Evolutionary conservation across 2,888 invertebrate genomes (phyloP), one percentile per base, ranked within the genome.

Genomic region (Glaucopsyche alexis): DNA sequence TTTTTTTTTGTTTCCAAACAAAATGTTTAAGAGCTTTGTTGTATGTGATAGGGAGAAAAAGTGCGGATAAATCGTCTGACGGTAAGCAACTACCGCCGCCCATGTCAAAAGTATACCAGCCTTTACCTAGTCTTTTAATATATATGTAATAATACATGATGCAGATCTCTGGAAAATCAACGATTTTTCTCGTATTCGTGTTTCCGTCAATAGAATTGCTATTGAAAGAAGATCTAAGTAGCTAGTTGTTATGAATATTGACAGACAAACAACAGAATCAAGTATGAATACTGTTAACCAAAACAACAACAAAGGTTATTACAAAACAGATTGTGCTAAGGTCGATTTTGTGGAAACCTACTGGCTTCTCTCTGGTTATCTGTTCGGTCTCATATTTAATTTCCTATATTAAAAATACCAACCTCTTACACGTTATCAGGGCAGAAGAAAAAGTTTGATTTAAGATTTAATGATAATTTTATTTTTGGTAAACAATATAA

Each of bases 151-250:
- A 29, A 29, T 29, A 29, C 29, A 29, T 29, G 29, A 1, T 42
- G 42, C 13, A 11, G 13, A 9, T 47, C 9, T 13, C 2, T 11
- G 1, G 0, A 47, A 47, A 47, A 47, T 13, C 4, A 13, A 11
- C 13, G 1, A 47, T 13, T 13, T 11, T 16, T 29, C 8, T 60
- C 19, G 16, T 4, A 38, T 13, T 13, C 60, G 11, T 7, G 29
- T 11, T 29, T 29, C 7, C 7, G 19, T 29, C 29, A 60, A 38
- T 60, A 11, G 19, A 55, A 8, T 1, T 55, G 19, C 16, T 9
- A 60, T 13, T 29, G 60, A 60, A 60, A 29, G 19, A 60, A 60
- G 60, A 60, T 60, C 60, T 13, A 60, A 60, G 60, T 60, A 13
- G 6, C 13, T 11, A 6, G 29, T 13, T 19, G 29, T 13, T 60